Percentiles rank a stretch among this genome's conserved stretches.
Conservation (phyloP, 2,797 vertebrate genomes). For the Poecilia velifera region DNA sequence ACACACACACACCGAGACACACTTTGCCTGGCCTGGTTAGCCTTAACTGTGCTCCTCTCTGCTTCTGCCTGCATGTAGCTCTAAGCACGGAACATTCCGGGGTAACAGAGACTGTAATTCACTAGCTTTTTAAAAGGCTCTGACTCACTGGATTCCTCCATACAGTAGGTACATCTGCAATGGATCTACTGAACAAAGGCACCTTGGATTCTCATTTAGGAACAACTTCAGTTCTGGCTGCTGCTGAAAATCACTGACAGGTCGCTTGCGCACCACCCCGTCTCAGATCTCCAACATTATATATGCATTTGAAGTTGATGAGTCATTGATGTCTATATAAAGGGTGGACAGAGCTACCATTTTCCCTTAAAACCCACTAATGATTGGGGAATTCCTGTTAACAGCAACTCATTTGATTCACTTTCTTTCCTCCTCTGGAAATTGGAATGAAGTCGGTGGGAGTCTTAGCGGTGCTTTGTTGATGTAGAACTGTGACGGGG, state of each 20-base stretch:
- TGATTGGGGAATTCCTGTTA: constrained; percentile 62
- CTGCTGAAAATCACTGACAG: constrained; percentile 39
- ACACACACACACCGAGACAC: constrained; percentile 13
- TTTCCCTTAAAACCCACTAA: constrained; percentile 39
- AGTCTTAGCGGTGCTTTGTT: constrained; percentile 51
- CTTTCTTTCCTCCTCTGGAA: constrained; percentile 53
- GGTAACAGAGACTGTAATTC: constrained; percentile 63
- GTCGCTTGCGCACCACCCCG: constrained; percentile 20
- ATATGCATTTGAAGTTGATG: constrained; percentile 21
- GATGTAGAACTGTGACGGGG: constrained; percentile 74
- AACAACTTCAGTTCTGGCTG: constrained; percentile 31
- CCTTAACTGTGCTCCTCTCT: constrained; percentile 49
- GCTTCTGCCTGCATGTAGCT: constrained; percentile 55
- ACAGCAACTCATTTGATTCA: constrained; percentile 55
- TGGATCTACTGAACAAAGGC: constrained; percentile 47
- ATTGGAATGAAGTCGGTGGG: constrained; percentile 57
- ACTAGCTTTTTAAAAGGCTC: constrained; percentile 46
- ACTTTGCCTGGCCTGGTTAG: constrained; percentile 49
- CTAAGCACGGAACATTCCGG: constrained; percentile 63
- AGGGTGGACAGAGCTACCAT: constrained; percentile 46
- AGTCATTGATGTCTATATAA: constrained; percentile 23
- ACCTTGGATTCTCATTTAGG: constrained; percentile 35
- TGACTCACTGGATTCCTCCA: constrained; percentile 44
- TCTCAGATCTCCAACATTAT: constrained; percentile 20
- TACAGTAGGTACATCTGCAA: constrained; percentile 65